phyloP scores from a whole-genome alignment of 92 coral and sea anemone species.

The Porites rus region DNA sequence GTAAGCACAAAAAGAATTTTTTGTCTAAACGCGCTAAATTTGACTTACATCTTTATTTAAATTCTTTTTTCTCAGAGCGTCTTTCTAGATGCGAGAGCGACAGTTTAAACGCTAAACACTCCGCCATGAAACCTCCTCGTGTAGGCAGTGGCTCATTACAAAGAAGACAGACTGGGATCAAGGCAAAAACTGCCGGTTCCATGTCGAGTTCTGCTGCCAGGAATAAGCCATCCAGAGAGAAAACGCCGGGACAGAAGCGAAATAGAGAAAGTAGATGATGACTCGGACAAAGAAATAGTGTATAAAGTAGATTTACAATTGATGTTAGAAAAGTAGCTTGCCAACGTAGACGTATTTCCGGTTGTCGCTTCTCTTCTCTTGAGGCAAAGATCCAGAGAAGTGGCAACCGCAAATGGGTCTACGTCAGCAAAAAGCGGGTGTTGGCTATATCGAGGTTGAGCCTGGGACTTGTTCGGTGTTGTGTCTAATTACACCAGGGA shows the following conservation, averaged over 20 bases:
- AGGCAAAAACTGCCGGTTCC: slow-evolving; percentile 5
- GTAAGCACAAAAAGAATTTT: no score
- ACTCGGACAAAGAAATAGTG: neutral
- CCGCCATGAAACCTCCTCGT: slow-evolving; percentile 39
- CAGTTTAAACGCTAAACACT: slow-evolving; percentile 42
- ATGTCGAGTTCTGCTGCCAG: slow-evolving; percentile 28
- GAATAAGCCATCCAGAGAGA: slow-evolving; percentile 31
- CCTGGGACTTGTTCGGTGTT: no score
- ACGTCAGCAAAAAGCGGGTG: no score
- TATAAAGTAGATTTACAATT: neutral
- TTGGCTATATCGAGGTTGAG: no score
- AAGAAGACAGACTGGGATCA: slow-evolving; percentile 29
- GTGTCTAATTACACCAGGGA: no score
- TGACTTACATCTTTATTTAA: neutral
- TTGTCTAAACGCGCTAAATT: neutral
- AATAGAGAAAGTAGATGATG: slow-evolving; percentile 40
- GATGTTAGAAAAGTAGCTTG: no score
- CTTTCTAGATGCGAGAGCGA: slow-evolving; percentile 76
- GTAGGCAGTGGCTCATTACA: slow-evolving; percentile 25
- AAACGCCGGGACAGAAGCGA: slow-evolving; percentile 44
- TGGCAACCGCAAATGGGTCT: no score
- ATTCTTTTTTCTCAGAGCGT: slow-evolving; percentile 49
- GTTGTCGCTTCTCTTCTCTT: no score
- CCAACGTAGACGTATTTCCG: no score
- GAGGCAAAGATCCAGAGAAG: no score